Percentiles rank a stretch among this genome's conserved stretches.
phyloP scores from a whole-genome alignment of 53 echinoderm and acorn worm genomes.

The Luidia sarsii region DNA sequence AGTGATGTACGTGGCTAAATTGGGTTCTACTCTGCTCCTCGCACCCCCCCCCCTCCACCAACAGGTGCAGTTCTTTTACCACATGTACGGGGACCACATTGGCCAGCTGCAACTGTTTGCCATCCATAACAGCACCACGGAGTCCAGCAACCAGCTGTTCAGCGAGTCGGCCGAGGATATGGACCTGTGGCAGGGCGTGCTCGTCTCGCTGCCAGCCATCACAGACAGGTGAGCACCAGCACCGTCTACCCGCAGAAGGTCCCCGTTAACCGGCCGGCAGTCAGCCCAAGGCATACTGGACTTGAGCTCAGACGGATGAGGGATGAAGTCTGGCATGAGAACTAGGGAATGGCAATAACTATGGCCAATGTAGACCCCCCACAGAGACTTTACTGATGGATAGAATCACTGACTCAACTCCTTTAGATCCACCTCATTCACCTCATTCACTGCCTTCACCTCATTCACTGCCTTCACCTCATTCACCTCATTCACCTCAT shows the following conservation, averaged over 20 bases:
- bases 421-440: too few species aligned
- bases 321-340: too few species aligned
- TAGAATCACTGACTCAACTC: too few species aligned
- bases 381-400: too few species aligned
- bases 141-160: slow-evolving; percentile 49
- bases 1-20: too few species aligned
- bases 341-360: too few species aligned
- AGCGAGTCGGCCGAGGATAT: slow-evolving; percentile 23
- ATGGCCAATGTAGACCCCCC: too few species aligned
- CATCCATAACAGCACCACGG: slow-evolving; percentile 23
- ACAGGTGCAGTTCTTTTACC: slow-evolving; percentile 81
- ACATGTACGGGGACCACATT: slow-evolving; percentile 63
- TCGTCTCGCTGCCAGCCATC: slow-evolving; percentile 26
- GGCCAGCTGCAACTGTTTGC: slow-evolving; percentile 60
- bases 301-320: too few species aligned
- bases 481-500: too few species aligned
- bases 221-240: slow-evolving; percentile 55
- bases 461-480: too few species aligned
- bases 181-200: slow-evolving; percentile 48
- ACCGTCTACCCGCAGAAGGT: background rate
- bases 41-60: background rate
- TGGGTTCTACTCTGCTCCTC: background rate
- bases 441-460: too few species aligned
- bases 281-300: too few species aligned
- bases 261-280: background rate